Evolutionary conservation across 1,140 invertebrate species (phyloP).

Genomic region (Drosophila tristis): DNA sequence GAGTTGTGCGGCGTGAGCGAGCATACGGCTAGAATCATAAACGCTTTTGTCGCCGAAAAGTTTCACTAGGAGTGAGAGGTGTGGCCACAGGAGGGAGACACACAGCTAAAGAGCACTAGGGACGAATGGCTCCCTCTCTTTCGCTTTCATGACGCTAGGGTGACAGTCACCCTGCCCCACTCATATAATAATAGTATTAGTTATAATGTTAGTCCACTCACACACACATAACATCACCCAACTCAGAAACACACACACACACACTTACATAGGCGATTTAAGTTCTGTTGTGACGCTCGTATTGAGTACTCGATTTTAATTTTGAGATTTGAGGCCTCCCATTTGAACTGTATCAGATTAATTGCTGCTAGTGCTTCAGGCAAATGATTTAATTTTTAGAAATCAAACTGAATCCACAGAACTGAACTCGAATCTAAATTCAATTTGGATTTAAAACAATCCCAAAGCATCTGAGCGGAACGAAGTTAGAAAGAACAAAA

Average conservation of each 20-base stretch:
- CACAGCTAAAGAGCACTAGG: neutral
- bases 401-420: conserved; percentile 63
- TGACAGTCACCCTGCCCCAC: neutral
- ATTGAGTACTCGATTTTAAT: conserved; percentile 40
- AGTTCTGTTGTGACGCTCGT: conserved; percentile 21
- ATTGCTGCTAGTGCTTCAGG: conserved; percentile 1
- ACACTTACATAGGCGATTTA: conserved; percentile 2
- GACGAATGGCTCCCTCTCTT: conserved; percentile 20
- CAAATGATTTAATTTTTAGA: conserved; percentile 51
- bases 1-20: conserved; percentile 74
- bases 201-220: too few species aligned
- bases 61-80: conserved; percentile 47
- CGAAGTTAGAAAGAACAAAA: too few species aligned
- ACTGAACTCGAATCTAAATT: conserved; percentile 77
- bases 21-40: conserved; percentile 66
- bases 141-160: conserved; percentile 35
- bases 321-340: conserved; percentile 17
- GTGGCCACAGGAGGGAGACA: neutral
- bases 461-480: conserved; percentile 53
- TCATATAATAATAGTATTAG: conserved; percentile 16
- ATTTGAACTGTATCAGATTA: conserved; percentile 61
- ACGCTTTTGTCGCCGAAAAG: conserved; percentile 55
- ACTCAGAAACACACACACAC: too few species aligned
- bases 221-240: neutral
- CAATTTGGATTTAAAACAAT: conserved; percentile 81